Evolutionary conservation across 1,140 invertebrate species (phyloP).

Genomic region (Cepaea nemoralis): DNA sequence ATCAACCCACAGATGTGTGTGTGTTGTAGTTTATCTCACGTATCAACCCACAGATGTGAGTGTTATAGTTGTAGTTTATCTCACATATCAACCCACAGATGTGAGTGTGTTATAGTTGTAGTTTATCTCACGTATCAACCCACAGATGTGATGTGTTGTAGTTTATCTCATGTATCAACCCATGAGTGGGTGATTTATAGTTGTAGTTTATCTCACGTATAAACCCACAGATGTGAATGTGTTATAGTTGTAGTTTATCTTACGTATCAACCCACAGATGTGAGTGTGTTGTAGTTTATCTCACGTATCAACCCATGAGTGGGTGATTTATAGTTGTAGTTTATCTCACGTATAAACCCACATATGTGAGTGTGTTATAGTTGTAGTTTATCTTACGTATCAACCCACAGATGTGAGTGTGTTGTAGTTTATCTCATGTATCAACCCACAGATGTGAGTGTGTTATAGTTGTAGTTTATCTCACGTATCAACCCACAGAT

Average conservation of each 20-base stretch:
- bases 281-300: not conserved
- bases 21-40: not conserved
- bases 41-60: slow-evolving; percentile 76
- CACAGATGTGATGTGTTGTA: slow-evolving; percentile 78
- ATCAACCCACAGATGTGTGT: slow-evolving; percentile 76
- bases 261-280: slow-evolving; percentile 74
- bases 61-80: not conserved
- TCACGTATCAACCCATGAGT: slow-evolving; percentile 73
- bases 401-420: slow-evolving; percentile 77
- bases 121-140: slow-evolving; percentile 33
- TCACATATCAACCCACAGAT: slow-evolving; percentile 73
- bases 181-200: too few relatives aligned
- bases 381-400: not conserved
- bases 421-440: not conserved
- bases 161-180: slow-evolving; percentile 32
- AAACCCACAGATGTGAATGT: slow-evolving; percentile 84
- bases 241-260: slow-evolving; percentile 77
- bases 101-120: too few relatives aligned
- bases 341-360: slow-evolving; percentile 39
- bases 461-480: not conserved
- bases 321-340: too few relatives aligned
- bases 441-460: slow-evolving; percentile 77
- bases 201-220: not conserved
- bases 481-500: slow-evolving; percentile 73
- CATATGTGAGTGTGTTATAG: too few relatives aligned